phyloP scores from a whole-genome alignment of 1,140 invertebrate genomes.

The Drosophila baimaii region DNA sequence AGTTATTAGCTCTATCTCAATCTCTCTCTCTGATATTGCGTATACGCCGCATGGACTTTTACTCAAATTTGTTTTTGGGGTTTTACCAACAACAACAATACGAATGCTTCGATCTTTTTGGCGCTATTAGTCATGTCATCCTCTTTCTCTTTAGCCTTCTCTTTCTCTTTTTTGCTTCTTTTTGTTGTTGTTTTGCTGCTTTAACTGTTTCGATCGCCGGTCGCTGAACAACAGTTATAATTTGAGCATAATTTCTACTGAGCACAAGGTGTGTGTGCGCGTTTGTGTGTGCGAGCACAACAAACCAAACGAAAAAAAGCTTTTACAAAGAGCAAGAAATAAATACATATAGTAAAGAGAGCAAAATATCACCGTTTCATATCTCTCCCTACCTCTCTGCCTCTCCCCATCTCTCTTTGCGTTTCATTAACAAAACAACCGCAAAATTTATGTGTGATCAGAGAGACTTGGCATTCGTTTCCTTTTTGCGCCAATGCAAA shows the following conservation, averaged over 20 bases:
- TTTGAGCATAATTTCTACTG: constrained; percentile 67
- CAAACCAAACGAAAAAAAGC: constrained; percentile 55
- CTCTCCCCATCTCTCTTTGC: constrained; percentile 34
- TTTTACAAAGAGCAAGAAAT: constrained; percentile 31
- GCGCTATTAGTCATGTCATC: constrained; percentile 61
- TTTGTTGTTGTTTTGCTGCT: constrained; percentile 25
- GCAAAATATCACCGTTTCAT: constrained; percentile 20
- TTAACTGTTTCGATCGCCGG: constrained; percentile 77
- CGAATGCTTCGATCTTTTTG: constrained; percentile 15
- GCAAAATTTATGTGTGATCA: constrained; percentile 77
- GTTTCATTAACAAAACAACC: constrained; percentile 80
- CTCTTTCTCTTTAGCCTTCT: constrained; percentile 20
- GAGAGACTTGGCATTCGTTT: constrained; percentile 64
- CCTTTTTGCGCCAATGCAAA: constrained; percentile 67
- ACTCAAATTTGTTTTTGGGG: constrained; percentile 30
- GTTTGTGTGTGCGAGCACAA: constrained; percentile 17
- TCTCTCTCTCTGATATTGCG: constrained; percentile 36
- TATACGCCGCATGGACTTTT: constrained; percentile 58
- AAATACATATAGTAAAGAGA: constrained; percentile 45
- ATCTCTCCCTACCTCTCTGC: background rate
- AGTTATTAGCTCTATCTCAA: background rate
- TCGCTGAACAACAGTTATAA: constrained; percentile 75
- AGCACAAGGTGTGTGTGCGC: constrained; percentile 39
- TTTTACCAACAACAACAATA: constrained; percentile 37
- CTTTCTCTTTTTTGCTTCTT: constrained; percentile 4